phyloP scores from a whole-genome alignment of 2,797 vertebrate species.

The Tapera naevia region DNA sequence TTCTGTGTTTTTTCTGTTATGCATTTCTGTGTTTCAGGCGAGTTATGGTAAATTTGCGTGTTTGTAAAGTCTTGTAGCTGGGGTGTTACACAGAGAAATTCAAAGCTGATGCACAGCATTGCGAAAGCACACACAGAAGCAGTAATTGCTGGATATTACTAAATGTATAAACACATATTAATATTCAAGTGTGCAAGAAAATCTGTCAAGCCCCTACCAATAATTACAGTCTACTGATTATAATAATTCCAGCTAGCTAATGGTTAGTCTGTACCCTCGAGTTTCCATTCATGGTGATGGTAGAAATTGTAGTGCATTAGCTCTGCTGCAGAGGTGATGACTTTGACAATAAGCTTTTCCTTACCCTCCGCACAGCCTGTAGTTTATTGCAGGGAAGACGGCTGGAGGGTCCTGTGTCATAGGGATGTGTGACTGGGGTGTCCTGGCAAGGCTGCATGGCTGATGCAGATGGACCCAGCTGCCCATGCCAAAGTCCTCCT shows the following conservation, averaged over 20 bases:
- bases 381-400: rapidly evolving
- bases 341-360: neutral
- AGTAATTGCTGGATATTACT: neutral
- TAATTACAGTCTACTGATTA: neutral
- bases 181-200: neutral
- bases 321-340: neutral
- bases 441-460: neutral
- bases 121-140: neutral
- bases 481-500: no score
- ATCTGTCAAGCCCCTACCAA: neutral
- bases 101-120: neutral
- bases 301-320: neutral
- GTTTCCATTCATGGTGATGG: neutral
- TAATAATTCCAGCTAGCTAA: neutral
- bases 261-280: neutral
- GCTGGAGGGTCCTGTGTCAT: neutral
- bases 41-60: neutral
- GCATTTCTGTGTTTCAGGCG: neutral
- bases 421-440: rapidly evolving
- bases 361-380: rapidly evolving
- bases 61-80: neutral
- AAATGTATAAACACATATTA: neutral
- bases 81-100: rapidly evolving
- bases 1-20: neutral
- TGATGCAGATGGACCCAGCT: neutral